Conservation (phyloP, 2,797 vertebrate genomes). For the Oreortyx pictus region DNA sequence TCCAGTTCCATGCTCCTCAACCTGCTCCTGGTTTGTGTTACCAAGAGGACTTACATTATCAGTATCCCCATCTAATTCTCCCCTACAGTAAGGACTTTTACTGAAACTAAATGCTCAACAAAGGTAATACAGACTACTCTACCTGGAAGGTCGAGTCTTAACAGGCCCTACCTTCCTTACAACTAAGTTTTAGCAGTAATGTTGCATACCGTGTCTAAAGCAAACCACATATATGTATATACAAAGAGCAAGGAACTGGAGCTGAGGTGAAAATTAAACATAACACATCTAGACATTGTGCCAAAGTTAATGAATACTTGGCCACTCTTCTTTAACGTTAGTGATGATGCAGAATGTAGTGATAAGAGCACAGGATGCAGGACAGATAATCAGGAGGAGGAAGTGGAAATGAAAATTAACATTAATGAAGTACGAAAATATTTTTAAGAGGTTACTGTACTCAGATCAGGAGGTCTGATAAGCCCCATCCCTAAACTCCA, state of each 20-base stretch:
- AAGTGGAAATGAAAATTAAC: background rate
- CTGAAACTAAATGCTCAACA: background rate
- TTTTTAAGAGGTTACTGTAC: background rate
- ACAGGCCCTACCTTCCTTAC: background rate
- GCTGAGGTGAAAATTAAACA: background rate
- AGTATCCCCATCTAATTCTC: background rate
- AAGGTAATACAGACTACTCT: background rate
- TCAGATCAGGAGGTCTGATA: background rate
- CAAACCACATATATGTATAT: background rate
- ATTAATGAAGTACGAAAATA: background rate
- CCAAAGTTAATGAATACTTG: constrained; percentile 22
- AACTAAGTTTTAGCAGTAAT: background rate
- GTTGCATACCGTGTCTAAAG: background rate
- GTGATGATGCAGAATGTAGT: background rate
- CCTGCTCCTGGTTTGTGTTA: background rate
- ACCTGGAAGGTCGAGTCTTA: background rate
- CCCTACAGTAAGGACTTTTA: background rate
- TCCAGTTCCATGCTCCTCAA: background rate
- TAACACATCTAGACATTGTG: background rate
- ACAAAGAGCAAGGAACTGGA: background rate
- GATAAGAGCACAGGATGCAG: background rate
- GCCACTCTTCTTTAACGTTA: background rate
- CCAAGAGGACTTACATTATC: background rate
- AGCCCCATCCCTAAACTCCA: background rate
- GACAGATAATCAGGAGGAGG: background rate